phyloP scores from a whole-genome alignment of 2,113 vertebrate genomes.

The Rhabdornis inornatus region DNA sequence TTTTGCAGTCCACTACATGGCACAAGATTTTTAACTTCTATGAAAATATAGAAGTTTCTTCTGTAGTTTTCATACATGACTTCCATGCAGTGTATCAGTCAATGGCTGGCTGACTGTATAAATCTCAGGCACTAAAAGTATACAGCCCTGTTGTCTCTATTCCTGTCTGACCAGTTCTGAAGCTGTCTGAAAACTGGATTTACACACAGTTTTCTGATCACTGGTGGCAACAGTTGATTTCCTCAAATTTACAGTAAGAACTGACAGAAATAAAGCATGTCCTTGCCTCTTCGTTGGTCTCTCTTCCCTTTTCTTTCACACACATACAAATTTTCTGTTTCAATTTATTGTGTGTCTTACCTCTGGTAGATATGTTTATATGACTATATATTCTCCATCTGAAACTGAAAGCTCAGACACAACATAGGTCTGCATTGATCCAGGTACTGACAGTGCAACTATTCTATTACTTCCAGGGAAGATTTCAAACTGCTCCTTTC shows the following conservation, averaged over 20 bases:
- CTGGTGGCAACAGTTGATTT: background rate
- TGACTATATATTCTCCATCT: background rate
- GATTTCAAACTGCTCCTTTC: background rate
- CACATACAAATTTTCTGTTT: background rate
- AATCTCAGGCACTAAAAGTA: background rate
- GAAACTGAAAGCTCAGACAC: background rate
- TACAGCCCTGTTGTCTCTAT: accelerated
- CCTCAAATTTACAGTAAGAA: background rate
- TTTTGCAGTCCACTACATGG: background rate
- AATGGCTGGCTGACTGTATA: background rate
- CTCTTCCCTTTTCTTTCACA: background rate
- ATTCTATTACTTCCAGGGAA: background rate
- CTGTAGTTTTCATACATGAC: background rate
- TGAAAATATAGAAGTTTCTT: background rate
- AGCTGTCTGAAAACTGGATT: background rate
- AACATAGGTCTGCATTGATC: background rate
- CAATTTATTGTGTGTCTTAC: background rate
- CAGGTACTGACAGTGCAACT: background rate
- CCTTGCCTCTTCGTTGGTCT: background rate
- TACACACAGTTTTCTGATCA: background rate
- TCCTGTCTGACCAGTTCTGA: background rate
- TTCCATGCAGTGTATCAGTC: background rate
- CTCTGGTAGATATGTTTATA: background rate
- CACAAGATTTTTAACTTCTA: background rate
- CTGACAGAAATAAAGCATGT: background rate